phyloP scores from a whole-genome alignment of 2,797 vertebrate genomes.

The Propithecus deckenii region DNA sequence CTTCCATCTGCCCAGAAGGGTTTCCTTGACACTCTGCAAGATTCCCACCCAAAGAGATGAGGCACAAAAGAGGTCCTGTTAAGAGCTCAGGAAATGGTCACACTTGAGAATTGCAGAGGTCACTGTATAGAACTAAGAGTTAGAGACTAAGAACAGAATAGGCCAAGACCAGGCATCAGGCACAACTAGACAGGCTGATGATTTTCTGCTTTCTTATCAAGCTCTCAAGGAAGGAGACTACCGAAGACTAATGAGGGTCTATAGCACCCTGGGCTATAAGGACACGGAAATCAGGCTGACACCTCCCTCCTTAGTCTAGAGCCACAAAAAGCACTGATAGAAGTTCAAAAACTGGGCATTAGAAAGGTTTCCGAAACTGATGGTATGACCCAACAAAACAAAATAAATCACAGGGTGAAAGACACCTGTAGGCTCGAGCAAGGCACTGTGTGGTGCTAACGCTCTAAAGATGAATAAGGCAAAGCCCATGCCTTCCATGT shows the following conservation, averaged over 20 bases:
- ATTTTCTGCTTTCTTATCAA: conserved; percentile 21
- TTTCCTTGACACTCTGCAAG: conserved; percentile 27
- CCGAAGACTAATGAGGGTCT: neutral
- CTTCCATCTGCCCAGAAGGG: neutral
- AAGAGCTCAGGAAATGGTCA: conserved; percentile 42
- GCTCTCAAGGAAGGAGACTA: neutral
- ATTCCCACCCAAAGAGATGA: conserved; percentile 40
- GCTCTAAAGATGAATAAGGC: conserved; percentile 4
- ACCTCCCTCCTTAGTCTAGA: neutral
- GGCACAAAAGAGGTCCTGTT: conserved; percentile 45
- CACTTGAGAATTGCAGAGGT: conserved; percentile 39
- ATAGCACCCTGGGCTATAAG: neutral
- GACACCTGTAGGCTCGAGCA: neutral
- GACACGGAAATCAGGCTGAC: neutral
- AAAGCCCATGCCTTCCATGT: neutral
- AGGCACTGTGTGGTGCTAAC: neutral
- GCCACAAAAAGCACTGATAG: neutral
- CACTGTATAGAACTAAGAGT: neutral
- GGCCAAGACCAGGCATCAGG: neutral
- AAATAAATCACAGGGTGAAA: neutral
- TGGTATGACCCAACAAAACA: neutral
- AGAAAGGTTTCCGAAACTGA: neutral
- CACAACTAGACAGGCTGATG: neutral
- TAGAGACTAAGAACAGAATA: neutral
- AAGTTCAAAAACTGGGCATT: neutral